These are phyloP conservation scores for Aporophyla lueneburgensis DNA, from an alignment of 2,888 invertebrate species.

Conservation along the genomic window DNA sequence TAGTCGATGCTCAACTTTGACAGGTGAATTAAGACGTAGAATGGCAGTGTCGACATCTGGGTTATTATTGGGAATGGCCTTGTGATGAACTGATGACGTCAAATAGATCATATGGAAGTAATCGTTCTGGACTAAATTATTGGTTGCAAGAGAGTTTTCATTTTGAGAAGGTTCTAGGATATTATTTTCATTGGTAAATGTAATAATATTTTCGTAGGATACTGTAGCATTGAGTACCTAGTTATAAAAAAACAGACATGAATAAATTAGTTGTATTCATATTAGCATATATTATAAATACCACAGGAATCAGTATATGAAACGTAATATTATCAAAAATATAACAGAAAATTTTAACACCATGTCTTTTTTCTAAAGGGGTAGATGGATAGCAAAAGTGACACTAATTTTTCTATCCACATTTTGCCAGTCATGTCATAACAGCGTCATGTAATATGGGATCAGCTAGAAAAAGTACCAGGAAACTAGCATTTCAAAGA, in stretches of 20 bases:
- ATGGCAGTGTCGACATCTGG: slow-evolving; percentile 77
- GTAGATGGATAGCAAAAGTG: neutral
- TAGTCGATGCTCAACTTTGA: slow-evolving; percentile 78
- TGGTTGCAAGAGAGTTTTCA: slow-evolving; percentile 1
- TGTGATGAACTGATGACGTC: slow-evolving; percentile 56
- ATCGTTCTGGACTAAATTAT: slow-evolving; percentile 41
- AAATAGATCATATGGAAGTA: slow-evolving; percentile 53
- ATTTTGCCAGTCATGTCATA: neutral
- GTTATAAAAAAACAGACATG: neutral
- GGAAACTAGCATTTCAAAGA: slow-evolving; percentile 32
- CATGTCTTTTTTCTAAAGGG: neutral
- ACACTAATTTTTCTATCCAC: neutral
- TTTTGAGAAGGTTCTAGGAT: neutral
- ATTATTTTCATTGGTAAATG: neutral
- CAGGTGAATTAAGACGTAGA: slow-evolving; percentile 80
- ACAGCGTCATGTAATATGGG: neutral
- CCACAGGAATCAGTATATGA: neutral
- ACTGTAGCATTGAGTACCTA: neutral
- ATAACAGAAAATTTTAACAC: too few species aligned
- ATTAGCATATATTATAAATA: too few species aligned
- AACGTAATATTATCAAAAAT: neutral
- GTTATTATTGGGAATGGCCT: slow-evolving; percentile 67
- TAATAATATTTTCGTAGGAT: neutral
- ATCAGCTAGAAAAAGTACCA: slow-evolving; percentile 15
- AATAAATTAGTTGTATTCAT: neutral